Conservation (phyloP, 35 echinoderm and acorn worm genomes). For the Strongylocentrotus purpuratus region DNA sequence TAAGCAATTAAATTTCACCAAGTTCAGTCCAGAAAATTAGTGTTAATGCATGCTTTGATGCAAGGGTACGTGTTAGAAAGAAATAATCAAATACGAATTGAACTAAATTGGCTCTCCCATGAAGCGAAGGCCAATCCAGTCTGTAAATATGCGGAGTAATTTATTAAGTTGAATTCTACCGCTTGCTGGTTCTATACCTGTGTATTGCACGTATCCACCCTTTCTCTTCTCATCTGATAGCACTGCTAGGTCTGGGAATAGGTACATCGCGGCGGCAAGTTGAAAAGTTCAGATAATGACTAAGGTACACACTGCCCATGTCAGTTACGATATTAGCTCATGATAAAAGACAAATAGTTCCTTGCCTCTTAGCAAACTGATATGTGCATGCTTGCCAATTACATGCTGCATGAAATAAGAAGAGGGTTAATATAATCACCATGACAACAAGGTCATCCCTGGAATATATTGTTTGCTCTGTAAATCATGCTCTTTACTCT, state of each 20-base stretch:
- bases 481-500: not conserved
- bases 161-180: not conserved
- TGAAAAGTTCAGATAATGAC: constrained; percentile 4
- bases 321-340: constrained; percentile 5
- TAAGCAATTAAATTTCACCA: not conserved
- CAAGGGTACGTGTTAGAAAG: not conserved
- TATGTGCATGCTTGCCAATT: constrained; percentile 4
- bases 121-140: not conserved
- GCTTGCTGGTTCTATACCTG: not conserved
- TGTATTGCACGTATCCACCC: not conserved
- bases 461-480: not conserved
- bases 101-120: not conserved
- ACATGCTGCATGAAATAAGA: not conserved
- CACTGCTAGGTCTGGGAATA: not conserved
- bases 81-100: not conserved
- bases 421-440: not conserved
- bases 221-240: not conserved
- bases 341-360: constrained; percentile 8
- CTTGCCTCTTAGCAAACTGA: not conserved
- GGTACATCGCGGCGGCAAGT: not conserved
- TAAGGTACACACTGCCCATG: not conserved
- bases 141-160: not conserved
- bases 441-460: not conserved
- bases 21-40: not conserved
- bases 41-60: not conserved